phyloP scores from a whole-genome alignment of 2,888 invertebrate species.

The Rhopalosiphum nymphaeae region DNA sequence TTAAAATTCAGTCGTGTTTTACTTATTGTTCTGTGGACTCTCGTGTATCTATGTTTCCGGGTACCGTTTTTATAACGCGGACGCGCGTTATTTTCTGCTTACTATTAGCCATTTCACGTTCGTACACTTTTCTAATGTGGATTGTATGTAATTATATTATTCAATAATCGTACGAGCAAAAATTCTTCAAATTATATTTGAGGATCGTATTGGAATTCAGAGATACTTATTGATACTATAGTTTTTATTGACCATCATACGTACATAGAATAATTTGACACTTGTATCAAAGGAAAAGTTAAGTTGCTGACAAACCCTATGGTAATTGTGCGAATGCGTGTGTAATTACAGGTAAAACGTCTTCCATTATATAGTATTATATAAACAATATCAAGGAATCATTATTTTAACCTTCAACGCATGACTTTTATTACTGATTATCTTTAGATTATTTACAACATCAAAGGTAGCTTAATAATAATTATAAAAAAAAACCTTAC shows the following conservation, averaged over 20 bases:
- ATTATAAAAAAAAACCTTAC: not conserved
- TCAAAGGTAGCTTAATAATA: not conserved
- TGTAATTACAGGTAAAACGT: not conserved
- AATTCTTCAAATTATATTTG: not conserved
- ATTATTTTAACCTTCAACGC: constrained; percentile 33
- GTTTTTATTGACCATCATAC: not conserved
- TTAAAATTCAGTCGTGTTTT: not conserved
- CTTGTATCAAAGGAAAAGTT: not conserved
- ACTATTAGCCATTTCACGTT: not conserved
- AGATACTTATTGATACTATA: not conserved
- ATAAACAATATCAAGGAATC: not conserved
- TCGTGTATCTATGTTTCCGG: not conserved
- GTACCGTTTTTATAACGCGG: not conserved
- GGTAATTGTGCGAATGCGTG: not conserved
- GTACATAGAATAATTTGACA: not conserved
- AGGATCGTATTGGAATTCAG: not conserved
- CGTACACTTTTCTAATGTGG: not conserved
- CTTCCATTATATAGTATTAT: not conserved
- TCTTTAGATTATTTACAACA: not conserved
- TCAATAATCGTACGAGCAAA: not conserved
- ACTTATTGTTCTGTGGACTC: constrained; percentile 1
- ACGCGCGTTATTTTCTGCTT: not conserved
- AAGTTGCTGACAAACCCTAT: not conserved
- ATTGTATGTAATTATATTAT: not conserved
- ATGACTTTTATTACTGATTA: not conserved